Base-by-base conservation (phyloP, 2,888 invertebrate species). In the Drosophila setosimentum region DNA sequence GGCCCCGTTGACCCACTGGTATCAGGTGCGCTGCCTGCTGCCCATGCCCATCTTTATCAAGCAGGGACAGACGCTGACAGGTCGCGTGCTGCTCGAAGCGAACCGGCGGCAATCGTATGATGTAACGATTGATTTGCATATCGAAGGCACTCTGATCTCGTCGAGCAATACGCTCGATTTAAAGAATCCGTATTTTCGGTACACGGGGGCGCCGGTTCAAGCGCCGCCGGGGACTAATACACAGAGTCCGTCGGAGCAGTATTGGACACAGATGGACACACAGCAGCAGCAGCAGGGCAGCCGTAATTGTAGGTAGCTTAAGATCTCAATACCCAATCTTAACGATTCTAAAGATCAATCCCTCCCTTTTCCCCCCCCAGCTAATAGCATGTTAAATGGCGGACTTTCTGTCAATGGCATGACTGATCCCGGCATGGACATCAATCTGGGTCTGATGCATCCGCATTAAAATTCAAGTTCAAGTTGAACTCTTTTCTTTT, bases 81-180 rank as follows among this genome's bases (percentile, higher is more conserved):
- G 99, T 1, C 95, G 96, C 86, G 98, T 99, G 37, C 93, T 97
- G 68, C 94, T 99, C 80, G 94, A 97, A 77, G 98, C 99, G 18
- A 99, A 99, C 93, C 97, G 98, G 93, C 95, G 98, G 92, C 99
- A 99, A 94, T 99, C 99, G 90, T 99, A 99, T 91, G 99, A 99
- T 94, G 99, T 99, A 4, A 98, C 99, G 21, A 99, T 99, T 93
- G 98, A 98, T 87, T 94, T 99, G 82, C 96, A 96, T 83, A 95
- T 99, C 73, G 98, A 98, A 92, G 98, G 98, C 45, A 97, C 98
- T 16, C 96, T 95, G 68, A 95, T 96, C 88, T 95, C 96, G 73
- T 97, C 98, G 45, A 96, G 96, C 76, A 99, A 99, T 93, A 98
- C 97, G 21, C 94, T 99, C 91, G 99, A 99, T 93, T 94, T 99